A percentile compares a stretch with the other conserved stretches of the same genome.
Evolutionary conservation across 2,797 vertebrate species (phyloP).

Genomic region (Enteromius anoplus): DNA sequence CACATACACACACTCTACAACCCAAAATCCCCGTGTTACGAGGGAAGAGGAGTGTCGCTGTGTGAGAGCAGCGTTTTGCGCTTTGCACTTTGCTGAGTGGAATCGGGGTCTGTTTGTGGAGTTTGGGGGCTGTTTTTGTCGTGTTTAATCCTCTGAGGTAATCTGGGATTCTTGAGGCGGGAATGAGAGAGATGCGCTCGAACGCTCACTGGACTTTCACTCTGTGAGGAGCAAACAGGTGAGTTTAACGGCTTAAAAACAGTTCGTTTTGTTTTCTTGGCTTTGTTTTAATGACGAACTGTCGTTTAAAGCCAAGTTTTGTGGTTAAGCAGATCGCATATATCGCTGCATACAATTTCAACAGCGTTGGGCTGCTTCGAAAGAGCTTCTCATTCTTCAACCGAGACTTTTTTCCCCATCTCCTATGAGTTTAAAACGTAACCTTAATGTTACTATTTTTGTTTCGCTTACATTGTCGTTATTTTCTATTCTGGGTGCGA

Average conservation of each 20-base stretch:
- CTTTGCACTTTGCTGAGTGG: neutral
- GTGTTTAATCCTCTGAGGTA: conserved; percentile 36
- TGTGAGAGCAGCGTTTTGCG: neutral
- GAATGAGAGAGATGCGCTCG: conserved; percentile 47
- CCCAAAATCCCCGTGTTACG: neutral
- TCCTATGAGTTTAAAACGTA: neutral
- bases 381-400: neutral
- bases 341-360: neutral
- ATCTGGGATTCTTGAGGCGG: conserved; percentile 42
- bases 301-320: neutral
- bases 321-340: neutral
- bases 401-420: neutral
- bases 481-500: conserved; percentile 19
- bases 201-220: conserved; percentile 26
- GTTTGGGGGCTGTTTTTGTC: conserved; percentile 2
- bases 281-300: neutral
- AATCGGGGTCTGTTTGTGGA: neutral
- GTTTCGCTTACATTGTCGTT: neutral
- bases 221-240: conserved; percentile 44
- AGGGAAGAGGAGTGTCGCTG: conserved; percentile 3
- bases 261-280: neutral
- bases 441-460: neutral
- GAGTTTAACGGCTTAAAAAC: conserved; percentile 10
- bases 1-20: conserved; percentile 43
- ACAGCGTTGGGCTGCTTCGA: neutral